phyloP scores from a whole-genome alignment of 2,888 invertebrate genomes.

The Acanthoscelides obtectus region DNA sequence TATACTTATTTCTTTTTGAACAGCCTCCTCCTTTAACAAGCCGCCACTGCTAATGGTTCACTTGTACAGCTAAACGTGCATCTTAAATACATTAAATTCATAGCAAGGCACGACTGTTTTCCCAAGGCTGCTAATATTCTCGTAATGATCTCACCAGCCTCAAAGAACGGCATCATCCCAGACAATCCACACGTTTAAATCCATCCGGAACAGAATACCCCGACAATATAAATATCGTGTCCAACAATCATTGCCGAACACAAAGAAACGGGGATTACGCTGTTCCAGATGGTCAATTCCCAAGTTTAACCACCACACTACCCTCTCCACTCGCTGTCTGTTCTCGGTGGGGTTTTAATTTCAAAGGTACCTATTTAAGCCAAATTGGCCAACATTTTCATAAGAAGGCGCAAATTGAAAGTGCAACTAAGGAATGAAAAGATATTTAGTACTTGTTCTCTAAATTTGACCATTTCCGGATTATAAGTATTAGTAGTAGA shows the following conservation, averaged over 20 bases:
- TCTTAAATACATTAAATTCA: neutral
- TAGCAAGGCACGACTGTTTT: neutral
- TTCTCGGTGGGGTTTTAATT: neutral
- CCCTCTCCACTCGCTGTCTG: neutral
- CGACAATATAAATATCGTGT: conserved; percentile 23
- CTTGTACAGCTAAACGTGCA: neutral
- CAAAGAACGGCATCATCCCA: neutral
- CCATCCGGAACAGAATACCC: conserved; percentile 1
- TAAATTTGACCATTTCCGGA: too few species aligned
- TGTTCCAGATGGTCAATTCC: neutral
- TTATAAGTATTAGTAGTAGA: too few species aligned
- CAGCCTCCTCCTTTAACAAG: neutral
- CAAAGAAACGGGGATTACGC: conserved; percentile 12
- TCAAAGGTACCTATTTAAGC: too few species aligned
- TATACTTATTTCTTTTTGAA: too few species aligned
- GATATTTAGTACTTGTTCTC: too few species aligned
- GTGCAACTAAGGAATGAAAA: too few species aligned
- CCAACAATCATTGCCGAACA: conserved; percentile 17
- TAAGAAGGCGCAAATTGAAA: too few species aligned
- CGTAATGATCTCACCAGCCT: neutral
- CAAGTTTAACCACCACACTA: neutral
- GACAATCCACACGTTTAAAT: neutral
- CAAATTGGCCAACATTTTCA: too few species aligned
- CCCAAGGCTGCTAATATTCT: neutral
- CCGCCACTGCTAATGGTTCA: neutral